Percentiles rank a stretch among this genome's conserved stretches.
Conservation (phyloP, 2,113 vertebrate species). For the Cephalopterus ornatus region DNA sequence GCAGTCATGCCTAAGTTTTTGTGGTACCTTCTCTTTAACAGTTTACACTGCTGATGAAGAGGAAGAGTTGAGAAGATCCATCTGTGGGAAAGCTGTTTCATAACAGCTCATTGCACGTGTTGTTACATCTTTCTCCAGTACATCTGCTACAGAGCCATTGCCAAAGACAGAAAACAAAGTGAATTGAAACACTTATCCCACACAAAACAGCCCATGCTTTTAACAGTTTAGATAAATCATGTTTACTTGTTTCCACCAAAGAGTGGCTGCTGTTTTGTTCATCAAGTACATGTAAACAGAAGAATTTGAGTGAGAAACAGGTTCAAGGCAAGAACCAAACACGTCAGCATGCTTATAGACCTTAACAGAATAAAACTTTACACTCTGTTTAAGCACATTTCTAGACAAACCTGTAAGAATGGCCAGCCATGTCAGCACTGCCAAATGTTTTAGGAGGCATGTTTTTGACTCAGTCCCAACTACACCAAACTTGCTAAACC, state of each 20-base stretch:
- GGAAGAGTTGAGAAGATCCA: not conserved
- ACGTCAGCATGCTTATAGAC: not conserved
- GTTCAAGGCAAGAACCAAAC: not conserved
- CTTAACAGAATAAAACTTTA: not conserved
- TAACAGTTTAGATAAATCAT: not conserved
- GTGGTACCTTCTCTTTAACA: not conserved
- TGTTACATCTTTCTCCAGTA: not conserved
- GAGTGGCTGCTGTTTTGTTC: not conserved
- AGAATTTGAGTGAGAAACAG: not conserved
- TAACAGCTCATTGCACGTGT: not conserved
- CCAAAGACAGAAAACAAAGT: not conserved
- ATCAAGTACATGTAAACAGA: not conserved
- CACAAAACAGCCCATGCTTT: not conserved
- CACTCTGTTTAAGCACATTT: not conserved
- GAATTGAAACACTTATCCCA: not conserved
- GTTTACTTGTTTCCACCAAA: not conserved
- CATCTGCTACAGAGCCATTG: not conserved
- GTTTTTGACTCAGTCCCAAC: not conserved
- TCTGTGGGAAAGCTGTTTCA: not conserved
- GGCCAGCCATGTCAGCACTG: not conserved
- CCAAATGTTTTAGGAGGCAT: not conserved
- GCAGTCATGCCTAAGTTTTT: not conserved
- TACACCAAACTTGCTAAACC: not conserved
- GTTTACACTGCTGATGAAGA: not conserved
- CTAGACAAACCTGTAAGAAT: not conserved